Conservation (phyloP, 2,113 vertebrate species). For the Thamnaconus septentrionalis region DNA sequence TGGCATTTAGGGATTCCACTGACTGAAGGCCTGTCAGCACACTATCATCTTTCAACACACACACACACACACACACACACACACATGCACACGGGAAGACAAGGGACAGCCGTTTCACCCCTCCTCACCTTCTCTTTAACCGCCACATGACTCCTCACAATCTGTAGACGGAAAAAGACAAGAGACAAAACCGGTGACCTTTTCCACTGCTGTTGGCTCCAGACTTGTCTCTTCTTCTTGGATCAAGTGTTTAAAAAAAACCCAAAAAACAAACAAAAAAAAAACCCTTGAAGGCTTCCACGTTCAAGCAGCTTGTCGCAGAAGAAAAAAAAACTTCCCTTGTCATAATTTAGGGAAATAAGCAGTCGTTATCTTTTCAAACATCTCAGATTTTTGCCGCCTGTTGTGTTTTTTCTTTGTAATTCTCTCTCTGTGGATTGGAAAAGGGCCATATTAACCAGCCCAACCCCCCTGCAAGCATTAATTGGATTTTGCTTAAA, state of each 20-base stretch:
- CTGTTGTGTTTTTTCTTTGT: background rate
- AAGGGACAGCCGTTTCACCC: conserved; percentile 45
- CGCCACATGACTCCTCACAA: conserved; percentile 17
- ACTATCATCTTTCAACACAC: conserved; percentile 71
- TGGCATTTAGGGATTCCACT: conserved; percentile 70
- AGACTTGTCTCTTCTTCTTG: background rate
- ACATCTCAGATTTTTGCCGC: background rate
- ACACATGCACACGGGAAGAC: conserved; percentile 33
- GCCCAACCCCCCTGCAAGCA: background rate
- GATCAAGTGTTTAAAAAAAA: no score
- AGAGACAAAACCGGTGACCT: background rate
- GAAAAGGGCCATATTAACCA: background rate
- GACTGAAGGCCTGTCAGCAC: conserved; percentile 59
- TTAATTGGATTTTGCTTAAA: conserved; percentile 3
- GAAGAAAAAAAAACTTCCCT: background rate
- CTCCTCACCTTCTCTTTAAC: conserved; percentile 1
- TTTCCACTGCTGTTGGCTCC: background rate
- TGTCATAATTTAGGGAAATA: background rate
- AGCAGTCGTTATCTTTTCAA: background rate
- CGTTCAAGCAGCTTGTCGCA: no score
- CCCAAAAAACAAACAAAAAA: no score
- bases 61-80: conserved; percentile 1
- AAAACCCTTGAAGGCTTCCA: no score
- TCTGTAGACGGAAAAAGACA: conserved; percentile 20
- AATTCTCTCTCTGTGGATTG: background rate